A percentile compares a stretch with the other conserved stretches of the same genome.
These are phyloP conservation scores for Prunella fulvescens DNA, from an alignment of 2,113 vertebrate species.

Conservation along the genomic window DNA sequence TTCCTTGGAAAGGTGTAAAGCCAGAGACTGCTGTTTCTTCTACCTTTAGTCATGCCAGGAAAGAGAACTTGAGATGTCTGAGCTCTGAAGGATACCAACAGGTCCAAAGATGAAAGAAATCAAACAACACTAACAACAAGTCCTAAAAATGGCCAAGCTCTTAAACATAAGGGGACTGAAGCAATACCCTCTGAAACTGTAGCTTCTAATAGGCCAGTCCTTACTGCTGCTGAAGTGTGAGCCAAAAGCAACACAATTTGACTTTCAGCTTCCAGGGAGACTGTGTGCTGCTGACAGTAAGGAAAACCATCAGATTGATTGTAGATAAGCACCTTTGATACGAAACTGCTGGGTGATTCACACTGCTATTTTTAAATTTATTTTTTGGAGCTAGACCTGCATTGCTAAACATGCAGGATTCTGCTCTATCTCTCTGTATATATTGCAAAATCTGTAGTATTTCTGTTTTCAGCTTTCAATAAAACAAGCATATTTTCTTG, in stretches of 20 bases:
- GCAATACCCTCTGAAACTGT: background rate
- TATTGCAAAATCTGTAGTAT: background rate
- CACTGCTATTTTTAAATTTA: background rate
- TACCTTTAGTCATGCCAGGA: background rate
- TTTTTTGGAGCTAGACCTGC: background rate
- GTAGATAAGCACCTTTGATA: background rate
- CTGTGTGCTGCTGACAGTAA: background rate
- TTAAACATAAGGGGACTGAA: background rate
- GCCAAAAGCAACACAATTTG: background rate
- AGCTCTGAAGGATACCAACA: background rate
- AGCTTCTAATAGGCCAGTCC: background rate
- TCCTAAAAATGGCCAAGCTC: background rate
- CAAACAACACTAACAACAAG: background rate
- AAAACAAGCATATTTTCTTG: background rate
- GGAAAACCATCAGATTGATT: background rate
- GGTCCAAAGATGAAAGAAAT: background rate
- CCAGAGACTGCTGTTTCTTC: background rate
- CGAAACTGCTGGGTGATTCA: background rate
- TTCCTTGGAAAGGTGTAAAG: background rate
- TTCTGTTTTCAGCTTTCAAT: background rate
- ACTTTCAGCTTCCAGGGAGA: background rate
- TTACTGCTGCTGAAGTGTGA: background rate
- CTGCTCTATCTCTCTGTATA: background rate
- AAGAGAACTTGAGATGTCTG: background rate
- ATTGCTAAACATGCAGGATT: background rate